Percentiles rank a stretch among this genome's conserved stretches.
These are phyloP conservation scores for Stichopus horrens DNA, from an alignment of 53 echinoderm and acorn worm genomes.

Conservation along the genomic window DNA sequence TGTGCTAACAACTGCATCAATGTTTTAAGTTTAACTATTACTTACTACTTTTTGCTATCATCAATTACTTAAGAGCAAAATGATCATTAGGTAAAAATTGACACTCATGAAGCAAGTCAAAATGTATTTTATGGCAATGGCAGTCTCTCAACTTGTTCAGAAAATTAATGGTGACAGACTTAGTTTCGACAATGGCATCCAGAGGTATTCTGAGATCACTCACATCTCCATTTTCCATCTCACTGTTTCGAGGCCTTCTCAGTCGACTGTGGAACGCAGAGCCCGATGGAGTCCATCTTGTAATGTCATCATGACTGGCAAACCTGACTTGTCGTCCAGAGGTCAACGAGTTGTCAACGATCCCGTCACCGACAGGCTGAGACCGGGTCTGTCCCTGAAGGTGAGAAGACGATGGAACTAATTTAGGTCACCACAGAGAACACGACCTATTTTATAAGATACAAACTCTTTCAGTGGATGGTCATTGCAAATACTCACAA, in stretches of 20 bases:
- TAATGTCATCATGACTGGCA: slow-evolving; percentile 54
- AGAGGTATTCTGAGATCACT: neutral
- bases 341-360: slow-evolving; percentile 20
- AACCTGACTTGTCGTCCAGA: slow-evolving; percentile 53
- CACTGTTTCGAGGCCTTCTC: neutral
- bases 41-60: too few relatives aligned
- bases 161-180: too few relatives aligned
- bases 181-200: too few relatives aligned
- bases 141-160: too few relatives aligned
- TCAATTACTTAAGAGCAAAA: too few relatives aligned
- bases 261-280: slow-evolving; percentile 43
- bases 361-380: slow-evolving; percentile 62
- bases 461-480: too few relatives aligned
- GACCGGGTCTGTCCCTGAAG: slow-evolving; percentile 54
- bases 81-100: too few relatives aligned
- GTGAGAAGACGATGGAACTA: neutral
- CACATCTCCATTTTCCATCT: slow-evolving; percentile 19
- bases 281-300: slow-evolving; percentile 44
- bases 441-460: neutral
- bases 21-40: too few relatives aligned
- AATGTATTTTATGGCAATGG: too few relatives aligned
- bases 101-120: too few relatives aligned
- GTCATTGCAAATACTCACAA: too few relatives aligned
- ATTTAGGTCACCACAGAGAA: neutral
- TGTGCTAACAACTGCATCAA: too few relatives aligned